Base-by-base conservation (phyloP, 2,113 vertebrate genomes). In the Atractosteus spatula region DNA sequence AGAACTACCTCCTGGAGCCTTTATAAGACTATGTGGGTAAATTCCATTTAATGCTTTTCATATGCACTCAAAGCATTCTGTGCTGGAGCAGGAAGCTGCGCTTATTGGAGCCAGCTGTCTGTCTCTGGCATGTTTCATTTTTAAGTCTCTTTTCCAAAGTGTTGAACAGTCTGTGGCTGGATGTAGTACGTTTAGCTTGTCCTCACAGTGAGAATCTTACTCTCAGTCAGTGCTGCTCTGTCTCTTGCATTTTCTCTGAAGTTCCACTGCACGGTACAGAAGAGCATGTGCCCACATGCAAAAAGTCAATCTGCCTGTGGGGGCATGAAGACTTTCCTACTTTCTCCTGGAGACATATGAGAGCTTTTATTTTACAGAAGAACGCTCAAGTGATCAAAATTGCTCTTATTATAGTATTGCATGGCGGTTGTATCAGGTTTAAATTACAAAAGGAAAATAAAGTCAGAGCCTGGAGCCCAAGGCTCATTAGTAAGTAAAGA, bases 41-140 rank as follows among this genome's bases (percentile, higher is more conserved):
- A 86, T 87, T 59, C 69, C 55, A 55, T 68, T 29, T 85, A 84
- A 85, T 83, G 76, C 73, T 70, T 70, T 78, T 82, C 83, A 80
- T 74, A 78, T 87, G 82, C 75, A n/a, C 12, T 43, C 13, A 45
- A 62, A 41, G 41, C 45, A n/a, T 3, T 13, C 43, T n/a, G 45
- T 66, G 16, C 13, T 11, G 76, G 75, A 78, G 77, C 74, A 86
- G 70, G 75, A 72, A 75, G 73, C 73, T 79, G 68, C 56, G 43
- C 72, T 82, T 85, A 89, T 91, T 88, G 71, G 73, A 86, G 74
- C 78, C 88, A 88, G 84, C 81, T 91, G 85, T 2, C 63, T 57
- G 63, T 45, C 67, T 76, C 14, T 47, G 64, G 3, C 6, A 14
- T 13, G 51, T 54, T 72, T 29, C 29, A 29, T 29, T 29, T 29